A percentile compares a stretch with the other conserved stretches of the same genome.
Conservation (phyloP, 2,113 vertebrate genomes). For the Pseudolaguvia tuberculata region DNA sequence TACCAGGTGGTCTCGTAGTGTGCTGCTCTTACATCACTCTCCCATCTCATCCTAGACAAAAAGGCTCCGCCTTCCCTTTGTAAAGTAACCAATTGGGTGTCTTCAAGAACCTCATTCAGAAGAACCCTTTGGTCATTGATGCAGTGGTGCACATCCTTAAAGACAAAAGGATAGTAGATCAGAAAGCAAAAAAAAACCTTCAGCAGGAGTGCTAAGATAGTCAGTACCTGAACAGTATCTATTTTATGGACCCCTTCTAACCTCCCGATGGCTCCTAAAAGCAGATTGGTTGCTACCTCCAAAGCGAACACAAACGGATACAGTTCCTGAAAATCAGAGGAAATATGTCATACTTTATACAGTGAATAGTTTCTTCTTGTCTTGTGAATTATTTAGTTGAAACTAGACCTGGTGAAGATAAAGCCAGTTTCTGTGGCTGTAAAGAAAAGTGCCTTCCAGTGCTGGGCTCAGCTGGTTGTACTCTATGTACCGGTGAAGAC, state of each 20-base stretch:
- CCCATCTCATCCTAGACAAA: conserved; percentile 79
- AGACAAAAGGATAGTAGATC: accelerated
- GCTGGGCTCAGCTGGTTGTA: conserved; percentile 72
- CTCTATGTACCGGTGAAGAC: conserved; percentile 76
- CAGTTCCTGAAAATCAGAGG: conserved; percentile 71
- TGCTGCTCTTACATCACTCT: conserved; percentile 72
- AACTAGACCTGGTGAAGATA: conserved; percentile 84
- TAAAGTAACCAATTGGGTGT: conserved; percentile 73
- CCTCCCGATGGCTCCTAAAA: conserved; percentile 72
- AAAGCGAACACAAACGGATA: conserved; percentile 77
- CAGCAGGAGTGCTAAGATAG: not conserved
- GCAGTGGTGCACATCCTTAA: conserved; percentile 68
- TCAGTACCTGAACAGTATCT: conserved; percentile 71
- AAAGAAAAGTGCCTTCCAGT: conserved; percentile 76
- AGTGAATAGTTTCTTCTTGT: not conserved
- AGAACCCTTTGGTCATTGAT: conserved; percentile 75
- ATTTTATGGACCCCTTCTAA: conserved; percentile 59
- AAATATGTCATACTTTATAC: not conserved
- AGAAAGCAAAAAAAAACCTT: not conserved
- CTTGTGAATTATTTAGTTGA: not conserved
- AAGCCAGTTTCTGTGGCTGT: conserved; percentile 81
- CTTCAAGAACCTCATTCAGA: conserved; percentile 79
- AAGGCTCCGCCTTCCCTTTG: conserved; percentile 82
- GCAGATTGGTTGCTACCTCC: conserved; percentile 65
- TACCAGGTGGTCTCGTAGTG: conserved; percentile 76